A percentile compares a stretch with the other conserved stretches of the same genome.
phyloP scores from a whole-genome alignment of 1,140 invertebrate genomes.

The Lepidotrigona ventralis region DNA sequence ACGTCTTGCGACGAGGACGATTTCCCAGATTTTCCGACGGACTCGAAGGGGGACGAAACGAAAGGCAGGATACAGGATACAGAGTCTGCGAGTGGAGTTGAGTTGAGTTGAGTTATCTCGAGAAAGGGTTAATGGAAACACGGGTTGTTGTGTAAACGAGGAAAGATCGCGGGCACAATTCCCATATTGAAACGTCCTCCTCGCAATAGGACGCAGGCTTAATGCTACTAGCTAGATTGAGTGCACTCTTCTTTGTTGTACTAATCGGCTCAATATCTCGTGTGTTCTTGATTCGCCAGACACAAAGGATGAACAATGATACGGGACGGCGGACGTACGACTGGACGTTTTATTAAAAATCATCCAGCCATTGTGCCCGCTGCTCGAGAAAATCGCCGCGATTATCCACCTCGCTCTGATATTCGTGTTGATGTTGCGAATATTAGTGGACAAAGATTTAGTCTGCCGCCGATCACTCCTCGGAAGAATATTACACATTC shows the following conservation, averaged over 20 bases:
- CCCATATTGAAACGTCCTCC: slow-evolving; percentile 14
- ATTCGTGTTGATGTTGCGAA: not conserved
- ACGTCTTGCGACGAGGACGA: not conserved
- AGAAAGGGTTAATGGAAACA: slow-evolving; percentile 3
- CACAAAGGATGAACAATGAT: slow-evolving; percentile 45
- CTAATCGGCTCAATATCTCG: slow-evolving; percentile 43
- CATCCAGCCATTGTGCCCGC: slow-evolving; percentile 15
- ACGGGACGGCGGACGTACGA: slow-evolving; percentile 31
- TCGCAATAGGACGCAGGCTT: slow-evolving; percentile 22
- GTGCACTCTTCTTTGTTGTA: slow-evolving; percentile 42
- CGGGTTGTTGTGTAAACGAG: slow-evolving; percentile 12
- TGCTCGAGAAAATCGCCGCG: not conserved
- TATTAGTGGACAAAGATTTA: too few species aligned
- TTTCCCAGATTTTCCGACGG: not conserved
- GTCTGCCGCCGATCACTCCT: too few species aligned
- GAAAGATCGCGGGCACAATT: slow-evolving; percentile 23
- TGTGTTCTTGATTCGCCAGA: slow-evolving; percentile 38
- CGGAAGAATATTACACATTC: too few species aligned
- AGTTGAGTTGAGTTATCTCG: not conserved
- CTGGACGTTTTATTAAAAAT: slow-evolving; percentile 45
- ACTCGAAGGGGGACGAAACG: not conserved
- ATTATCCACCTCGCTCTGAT: not conserved
- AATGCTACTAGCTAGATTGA: slow-evolving; percentile 42
- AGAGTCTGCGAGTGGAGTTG: too few species aligned
- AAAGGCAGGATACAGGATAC: not conserved